phyloP scores from a whole-genome alignment of 2,888 invertebrate species.

The Cryptosula pallasiana region DNA sequence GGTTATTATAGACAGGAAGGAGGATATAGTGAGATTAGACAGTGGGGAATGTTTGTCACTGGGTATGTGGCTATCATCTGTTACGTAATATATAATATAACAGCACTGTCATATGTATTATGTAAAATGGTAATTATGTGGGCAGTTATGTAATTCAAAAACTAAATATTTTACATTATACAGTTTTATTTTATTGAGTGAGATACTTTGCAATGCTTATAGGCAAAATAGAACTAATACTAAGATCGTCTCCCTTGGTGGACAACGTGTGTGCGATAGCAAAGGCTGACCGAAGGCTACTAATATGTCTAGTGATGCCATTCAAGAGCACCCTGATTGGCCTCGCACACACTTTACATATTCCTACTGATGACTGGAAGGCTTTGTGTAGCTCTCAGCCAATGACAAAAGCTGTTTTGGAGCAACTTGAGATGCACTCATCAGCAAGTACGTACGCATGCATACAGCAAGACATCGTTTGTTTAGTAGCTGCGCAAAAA shows the following conservation, averaged over 20 bases:
- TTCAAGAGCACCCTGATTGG: constrained; percentile 53
- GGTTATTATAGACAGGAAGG: constrained; percentile 84
- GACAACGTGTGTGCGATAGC: constrained; percentile 98
- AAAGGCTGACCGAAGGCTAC: constrained; percentile 60
- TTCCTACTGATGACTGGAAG: constrained; percentile 56
- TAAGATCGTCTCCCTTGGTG: constrained; percentile 87
- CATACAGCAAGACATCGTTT: no score
- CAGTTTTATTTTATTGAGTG: no score
- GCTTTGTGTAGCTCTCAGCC: constrained; percentile 69
- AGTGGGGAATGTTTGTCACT: constrained; percentile 96
- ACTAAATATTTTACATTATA: no score
- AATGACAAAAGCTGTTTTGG: constrained; percentile 74
- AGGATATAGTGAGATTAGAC: constrained; percentile 95
- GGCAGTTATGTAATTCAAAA: no score
- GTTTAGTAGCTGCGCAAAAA: no score
- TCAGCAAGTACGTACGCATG: no score
- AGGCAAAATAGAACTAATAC: constrained; percentile 89
- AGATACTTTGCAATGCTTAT: no score
- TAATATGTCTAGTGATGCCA: constrained; percentile 71
- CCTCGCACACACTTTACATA: not conserved
- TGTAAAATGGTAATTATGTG: no score
- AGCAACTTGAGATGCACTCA: constrained; percentile 62
- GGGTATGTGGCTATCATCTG: constrained; percentile 56
- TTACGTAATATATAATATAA: no score
- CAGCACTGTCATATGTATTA: no score